Conservation (phyloP, 2,797 vertebrate genomes). For the Buphagus erythrorhynchus region DNA sequence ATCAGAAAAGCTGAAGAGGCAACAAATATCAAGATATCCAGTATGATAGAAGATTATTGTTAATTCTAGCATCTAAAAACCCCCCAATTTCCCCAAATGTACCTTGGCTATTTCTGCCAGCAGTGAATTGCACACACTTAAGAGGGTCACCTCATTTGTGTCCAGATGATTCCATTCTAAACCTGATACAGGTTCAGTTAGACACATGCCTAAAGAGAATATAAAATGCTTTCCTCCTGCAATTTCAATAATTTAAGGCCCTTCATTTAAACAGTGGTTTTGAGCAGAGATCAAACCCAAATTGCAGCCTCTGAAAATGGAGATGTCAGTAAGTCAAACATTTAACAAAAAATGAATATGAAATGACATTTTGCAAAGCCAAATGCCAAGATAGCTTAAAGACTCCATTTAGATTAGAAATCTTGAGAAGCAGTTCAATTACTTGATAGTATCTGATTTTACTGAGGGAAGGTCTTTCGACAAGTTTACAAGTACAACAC, state of each 20-base stretch:
- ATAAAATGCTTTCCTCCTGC: not conserved
- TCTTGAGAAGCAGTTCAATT: not conserved
- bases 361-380: not conserved
- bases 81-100: fast-evolving
- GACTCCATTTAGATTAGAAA: not conserved
- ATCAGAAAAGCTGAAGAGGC: not conserved
- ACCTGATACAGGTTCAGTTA: not conserved
- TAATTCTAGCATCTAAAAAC: not conserved
- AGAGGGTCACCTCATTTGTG: not conserved
- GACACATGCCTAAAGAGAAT: not conserved
- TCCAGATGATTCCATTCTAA: not conserved
- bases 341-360: not conserved
- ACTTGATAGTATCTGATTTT: not conserved
- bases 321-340: not conserved
- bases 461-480: not conserved
- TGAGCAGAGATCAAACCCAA: slow-evolving; percentile 3
- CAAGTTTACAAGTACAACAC: not conserved
- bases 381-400: not conserved
- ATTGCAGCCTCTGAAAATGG: not conserved
- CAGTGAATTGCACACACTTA: not conserved
- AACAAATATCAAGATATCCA: not conserved
- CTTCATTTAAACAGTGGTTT: not conserved
- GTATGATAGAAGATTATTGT: not conserved
- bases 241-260: not conserved
- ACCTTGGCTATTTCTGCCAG: not conserved